These are phyloP conservation scores for Aphrocallistes beatrix DNA, from an alignment of 37 sponge, comb jelly and placozoan genomes.

Conservation along the genomic window DNA sequence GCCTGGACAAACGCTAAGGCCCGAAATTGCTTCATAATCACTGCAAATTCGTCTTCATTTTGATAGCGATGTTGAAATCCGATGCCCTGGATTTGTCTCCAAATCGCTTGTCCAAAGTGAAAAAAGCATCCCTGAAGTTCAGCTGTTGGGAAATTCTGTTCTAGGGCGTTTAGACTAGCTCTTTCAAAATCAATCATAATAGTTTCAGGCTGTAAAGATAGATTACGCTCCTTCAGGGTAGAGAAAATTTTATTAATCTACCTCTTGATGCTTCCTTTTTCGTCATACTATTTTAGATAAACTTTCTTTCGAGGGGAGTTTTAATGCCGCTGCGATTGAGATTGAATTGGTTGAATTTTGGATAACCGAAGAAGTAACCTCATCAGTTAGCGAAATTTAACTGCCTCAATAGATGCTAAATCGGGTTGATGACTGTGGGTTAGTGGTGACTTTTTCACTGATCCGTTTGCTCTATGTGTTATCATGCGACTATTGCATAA, in stretches of 20 bases:
- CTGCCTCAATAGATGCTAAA: neutral
- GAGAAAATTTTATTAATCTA: conserved; percentile 2
- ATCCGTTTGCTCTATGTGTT: neutral
- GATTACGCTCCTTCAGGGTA: neutral
- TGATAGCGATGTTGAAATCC: neutral
- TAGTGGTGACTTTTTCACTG: neutral
- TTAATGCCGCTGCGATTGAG: neutral
- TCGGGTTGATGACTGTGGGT: conserved; percentile 7
- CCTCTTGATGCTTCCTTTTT: neutral
- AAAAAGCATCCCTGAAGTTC: neutral
- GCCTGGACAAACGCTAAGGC: neutral
- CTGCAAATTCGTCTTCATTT: neutral
- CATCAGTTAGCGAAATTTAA: neutral
- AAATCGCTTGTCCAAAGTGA: conserved; percentile 1
- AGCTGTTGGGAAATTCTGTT: neutral
- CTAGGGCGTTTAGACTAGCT: too few species aligned
- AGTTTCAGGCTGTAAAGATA: too few species aligned
- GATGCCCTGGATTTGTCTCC: neutral
- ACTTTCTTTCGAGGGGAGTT: neutral
- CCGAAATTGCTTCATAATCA: conserved; percentile 5
- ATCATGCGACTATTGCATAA: conserved; percentile 2
- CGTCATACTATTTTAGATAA: neutral
- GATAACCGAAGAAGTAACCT: conserved; percentile 2
- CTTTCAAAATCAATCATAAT: too few species aligned
- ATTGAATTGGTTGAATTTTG: neutral